Evolutionary conservation across 2,113 vertebrate species (phyloP).

Genomic region (Scatophagus argus): DNA sequence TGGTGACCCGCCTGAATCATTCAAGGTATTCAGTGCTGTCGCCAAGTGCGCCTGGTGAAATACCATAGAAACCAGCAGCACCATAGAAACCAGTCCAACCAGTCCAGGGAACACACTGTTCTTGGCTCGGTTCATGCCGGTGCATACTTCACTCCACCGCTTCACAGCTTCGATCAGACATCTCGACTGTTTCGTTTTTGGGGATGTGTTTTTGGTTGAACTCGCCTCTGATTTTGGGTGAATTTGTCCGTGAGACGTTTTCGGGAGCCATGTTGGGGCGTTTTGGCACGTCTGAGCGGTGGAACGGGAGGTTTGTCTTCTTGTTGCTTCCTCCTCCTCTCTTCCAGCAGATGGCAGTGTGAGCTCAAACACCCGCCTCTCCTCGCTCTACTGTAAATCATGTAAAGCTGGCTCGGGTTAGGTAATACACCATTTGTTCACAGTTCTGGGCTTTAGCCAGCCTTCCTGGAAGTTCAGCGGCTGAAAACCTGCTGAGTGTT

Average conservation of each 20-base stretch:
- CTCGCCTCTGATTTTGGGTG: accelerated
- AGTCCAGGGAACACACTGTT: conserved; percentile 48
- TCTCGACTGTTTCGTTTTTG: too few species aligned
- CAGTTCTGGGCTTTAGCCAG: conserved; percentile 60
- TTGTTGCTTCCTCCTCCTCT: accelerated
- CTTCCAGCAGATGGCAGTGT: conserved; percentile 65
- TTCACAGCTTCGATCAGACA: too few species aligned
- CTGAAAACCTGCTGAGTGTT: conserved; percentile 12
- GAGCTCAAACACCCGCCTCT: conserved; percentile 14
- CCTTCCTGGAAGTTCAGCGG: conserved; percentile 52
- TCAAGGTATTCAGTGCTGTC: conserved; percentile 29
- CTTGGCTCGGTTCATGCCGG: background rate
- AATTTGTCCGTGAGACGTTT: background rate
- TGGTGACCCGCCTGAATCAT: conserved; percentile 29
- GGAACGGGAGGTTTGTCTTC: background rate
- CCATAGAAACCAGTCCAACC: conserved; percentile 69
- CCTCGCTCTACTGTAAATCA: conserved; percentile 59
- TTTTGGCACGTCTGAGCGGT: conserved; percentile 38
- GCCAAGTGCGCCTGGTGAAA: conserved; percentile 33
- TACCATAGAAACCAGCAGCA: conserved; percentile 56
- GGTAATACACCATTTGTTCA: conserved; percentile 67
- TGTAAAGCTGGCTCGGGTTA: conserved; percentile 63
- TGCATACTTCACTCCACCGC: background rate
- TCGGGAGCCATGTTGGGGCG: conserved; percentile 53
- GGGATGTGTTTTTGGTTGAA: background rate